Base-by-base conservation (phyloP, 2,797 vertebrate genomes). In the Enoplosus armatus region DNA sequence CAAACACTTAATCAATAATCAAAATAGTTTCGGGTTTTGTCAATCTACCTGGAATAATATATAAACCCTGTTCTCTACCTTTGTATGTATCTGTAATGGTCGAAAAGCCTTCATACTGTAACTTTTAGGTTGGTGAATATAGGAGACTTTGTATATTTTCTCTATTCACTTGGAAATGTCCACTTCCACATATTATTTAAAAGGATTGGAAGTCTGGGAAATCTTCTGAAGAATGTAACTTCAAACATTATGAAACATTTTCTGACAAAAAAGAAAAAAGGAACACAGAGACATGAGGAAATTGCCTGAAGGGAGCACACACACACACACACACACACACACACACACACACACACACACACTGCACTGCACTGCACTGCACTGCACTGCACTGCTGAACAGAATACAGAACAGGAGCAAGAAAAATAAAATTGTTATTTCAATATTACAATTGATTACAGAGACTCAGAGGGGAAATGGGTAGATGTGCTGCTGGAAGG, bases 361-460 rank as follows among this genome's bases (percentile, higher is more conserved):
- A 20, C 37, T 45, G n/a, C 9, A 12, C n/a, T 41, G 64, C 26
- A 59, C 20, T 31, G 29, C 29, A 31, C 29, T 31, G 29, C 1
- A 18, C 37, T 45, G n/a, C 11, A 12, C n/a, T 41, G 64, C n/a
- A 55, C 22, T 41, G 63, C 56, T 68, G 60, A 76, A 68, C 58
- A 75, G 24, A 85, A 65, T 1, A 43, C 20, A 75, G 33, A 83
- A 63, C 48, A 74, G 15, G 4, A 51, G 9, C 29, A 41, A 47
- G 15, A 43, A 72, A 64, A 68, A 45, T n/a, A 63, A 72, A 65
- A 79, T 45, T 48, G 56, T 68, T 66, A 48, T 82, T 88, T 90
- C 61, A 90, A 86, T 87, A 85, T 88, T 83, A 37, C 65, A 87
- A 77, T 27, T n/a, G n/a, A n/a, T n/a, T n/a, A 64, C 60, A 50